Evolutionary conservation across 2,888 invertebrate genomes (phyloP), one percentile per base, ranked within the genome.

Genomic region (Trissonchulus latispiculum): DNA sequence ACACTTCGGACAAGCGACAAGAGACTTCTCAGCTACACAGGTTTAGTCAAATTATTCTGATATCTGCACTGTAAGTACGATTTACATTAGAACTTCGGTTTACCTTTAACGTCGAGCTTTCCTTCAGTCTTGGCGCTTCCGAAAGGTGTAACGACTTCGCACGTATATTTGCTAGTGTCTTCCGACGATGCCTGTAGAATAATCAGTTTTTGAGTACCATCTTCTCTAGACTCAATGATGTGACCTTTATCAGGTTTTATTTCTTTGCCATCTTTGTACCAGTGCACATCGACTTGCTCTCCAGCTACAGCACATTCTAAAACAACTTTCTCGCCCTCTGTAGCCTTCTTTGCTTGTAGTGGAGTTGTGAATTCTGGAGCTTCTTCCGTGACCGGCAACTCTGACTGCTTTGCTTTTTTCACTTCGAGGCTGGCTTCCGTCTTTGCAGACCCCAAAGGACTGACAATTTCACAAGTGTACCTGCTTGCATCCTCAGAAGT

Each of bases 91-190:
- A n/a, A n/a, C n/a, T n/a, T n/a, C n/a, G n/a, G n/a, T n/a, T n/a
- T 29, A 72, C 36, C 2, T 72, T 72, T 72, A 3, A 69, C 29
- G 3, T 72, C 18, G 31, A 72, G 72, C 35, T n/a, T 29, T 15
- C 48, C 95, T 94, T 75, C 94, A 92, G 75, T 95, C 94, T 83
- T 93, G 93, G 1, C 95, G 95, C 33, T 93, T 23, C 75, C 75
- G 15, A n/a, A 91, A 72, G 90, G 89, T n/a, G 96, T 97, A 83
- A 94, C 94, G 0, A 95, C 95, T 0, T 95, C 93, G 81, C 96
- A 95, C 0, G 94, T 94, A 84, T 97, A 97, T 37, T 93, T 87
- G 0, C 97, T 97, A 2, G 94, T 93, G 83, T 97, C 96, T 83
- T 93, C 93, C 0, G 92, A 92, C 81, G 90, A 91, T 15, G 95